These are phyloP conservation scores for Dromiciops gliroides DNA, from an alignment of 2,113 vertebrate genomes.

Conservation along the genomic window DNA sequence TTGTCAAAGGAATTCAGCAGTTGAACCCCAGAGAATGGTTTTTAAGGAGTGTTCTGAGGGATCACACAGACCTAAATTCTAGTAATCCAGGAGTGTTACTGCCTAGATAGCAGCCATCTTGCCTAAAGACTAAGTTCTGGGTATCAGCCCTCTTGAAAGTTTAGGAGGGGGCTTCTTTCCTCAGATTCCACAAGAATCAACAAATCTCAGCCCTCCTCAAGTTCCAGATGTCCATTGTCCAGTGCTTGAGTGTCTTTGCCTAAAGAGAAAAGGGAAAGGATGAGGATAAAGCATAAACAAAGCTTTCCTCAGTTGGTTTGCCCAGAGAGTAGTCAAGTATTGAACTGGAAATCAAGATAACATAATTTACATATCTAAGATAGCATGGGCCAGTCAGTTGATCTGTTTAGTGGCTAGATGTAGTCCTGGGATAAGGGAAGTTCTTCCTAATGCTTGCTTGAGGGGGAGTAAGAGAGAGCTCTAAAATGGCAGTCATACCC, in stretches of 20 bases:
- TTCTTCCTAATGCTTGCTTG: background rate
- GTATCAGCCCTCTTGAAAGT: too few relatives aligned
- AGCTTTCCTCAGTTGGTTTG: background rate
- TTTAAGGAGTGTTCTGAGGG: background rate
- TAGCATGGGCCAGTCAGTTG: background rate
- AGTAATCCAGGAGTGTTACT: too few relatives aligned
- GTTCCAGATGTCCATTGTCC: background rate
- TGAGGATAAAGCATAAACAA: rapidly evolving
- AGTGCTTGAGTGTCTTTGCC: background rate
- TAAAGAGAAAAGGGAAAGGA: background rate
- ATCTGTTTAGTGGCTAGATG: background rate
- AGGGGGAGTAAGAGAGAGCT: background rate
- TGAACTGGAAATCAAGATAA: background rate
- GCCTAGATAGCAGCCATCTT: background rate
- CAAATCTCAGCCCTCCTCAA: slow-evolving; percentile 1
- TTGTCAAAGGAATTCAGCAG: background rate
- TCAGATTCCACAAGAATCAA: background rate
- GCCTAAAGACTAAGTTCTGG: background rate
- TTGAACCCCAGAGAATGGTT: slow-evolving; percentile 1
- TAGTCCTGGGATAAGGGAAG: background rate
- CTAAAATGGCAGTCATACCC: background rate
- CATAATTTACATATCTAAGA: background rate
- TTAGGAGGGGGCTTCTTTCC: background rate
- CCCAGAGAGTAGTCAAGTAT: background rate
- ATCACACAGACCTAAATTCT: background rate